Conservation (phyloP, 2,888 invertebrate genomes). For the Zaprionus obscuricornis region DNA sequence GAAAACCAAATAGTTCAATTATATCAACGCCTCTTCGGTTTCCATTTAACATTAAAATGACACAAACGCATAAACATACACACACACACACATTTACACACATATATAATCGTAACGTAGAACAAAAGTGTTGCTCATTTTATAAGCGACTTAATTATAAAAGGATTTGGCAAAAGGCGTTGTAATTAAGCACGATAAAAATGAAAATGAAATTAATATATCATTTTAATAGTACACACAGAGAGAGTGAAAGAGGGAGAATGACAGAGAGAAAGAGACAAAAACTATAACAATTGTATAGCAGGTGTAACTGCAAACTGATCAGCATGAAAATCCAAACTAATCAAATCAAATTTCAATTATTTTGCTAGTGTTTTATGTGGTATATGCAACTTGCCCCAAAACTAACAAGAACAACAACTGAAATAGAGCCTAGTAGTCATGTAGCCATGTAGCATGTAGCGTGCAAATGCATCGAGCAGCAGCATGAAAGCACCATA, state of each 20-base stretch:
- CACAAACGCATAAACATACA: too few relatives aligned
- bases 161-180: slow-evolving; percentile 50
- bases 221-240: slow-evolving; percentile 27
- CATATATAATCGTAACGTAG: background rate
- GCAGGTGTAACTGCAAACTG: slow-evolving; percentile 32
- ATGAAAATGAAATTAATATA: slow-evolving; percentile 54
- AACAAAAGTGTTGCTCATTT: slow-evolving; percentile 19
- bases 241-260: background rate
- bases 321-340: slow-evolving; percentile 51
- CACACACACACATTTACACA: too few relatives aligned
- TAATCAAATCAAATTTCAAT: slow-evolving; percentile 78
- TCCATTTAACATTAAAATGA: slow-evolving; percentile 55
- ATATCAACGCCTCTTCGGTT: slow-evolving; percentile 33
- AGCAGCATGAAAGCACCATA: too few relatives aligned
- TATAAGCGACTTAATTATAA: slow-evolving; percentile 62
- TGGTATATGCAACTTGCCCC: too few relatives aligned
- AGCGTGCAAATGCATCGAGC: slow-evolving; percentile 46
- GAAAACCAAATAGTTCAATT: slow-evolving; percentile 74
- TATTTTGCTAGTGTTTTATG: slow-evolving; percentile 52
- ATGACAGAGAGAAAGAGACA: background rate
- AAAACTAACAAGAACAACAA: too few relatives aligned
- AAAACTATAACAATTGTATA: background rate
- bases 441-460: background rate
- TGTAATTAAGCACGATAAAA: slow-evolving; percentile 45
- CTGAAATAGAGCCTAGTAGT: too few relatives aligned